Conservation (phyloP, 53 echinoderm and acorn worm genomes). For the Hippasteria phrygiana region DNA sequence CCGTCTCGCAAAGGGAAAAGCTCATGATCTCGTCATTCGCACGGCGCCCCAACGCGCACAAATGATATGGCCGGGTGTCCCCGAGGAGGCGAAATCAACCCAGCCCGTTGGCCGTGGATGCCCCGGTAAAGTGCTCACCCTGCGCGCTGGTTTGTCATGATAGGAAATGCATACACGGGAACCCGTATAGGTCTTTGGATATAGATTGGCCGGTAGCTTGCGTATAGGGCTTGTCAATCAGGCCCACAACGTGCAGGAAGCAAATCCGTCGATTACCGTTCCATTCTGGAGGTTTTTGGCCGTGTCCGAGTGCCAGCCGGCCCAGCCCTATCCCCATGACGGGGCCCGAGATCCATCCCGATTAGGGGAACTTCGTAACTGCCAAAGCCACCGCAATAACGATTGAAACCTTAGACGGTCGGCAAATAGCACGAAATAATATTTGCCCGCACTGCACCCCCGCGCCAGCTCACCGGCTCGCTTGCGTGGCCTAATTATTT, state of each 20-base stretch:
- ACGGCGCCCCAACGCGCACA: constrained; percentile 48
- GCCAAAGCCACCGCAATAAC: constrained; percentile 73
- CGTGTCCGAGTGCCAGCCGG: constrained; percentile 51
- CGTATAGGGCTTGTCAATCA: constrained; percentile 71
- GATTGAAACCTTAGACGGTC: constrained; percentile 77
- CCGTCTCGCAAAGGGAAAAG: constrained; percentile 16
- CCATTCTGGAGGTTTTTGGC: constrained; percentile 58
- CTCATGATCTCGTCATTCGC: constrained; percentile 54
- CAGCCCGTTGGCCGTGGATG: constrained; percentile 33
- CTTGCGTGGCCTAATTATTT: constrained; percentile 70
- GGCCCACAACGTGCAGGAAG: constrained; percentile 32
- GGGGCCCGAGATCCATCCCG: constrained; percentile 43
- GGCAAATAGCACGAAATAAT: constrained; percentile 89
- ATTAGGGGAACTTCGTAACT: constrained; percentile 52
- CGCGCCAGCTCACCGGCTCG: constrained; percentile 64
- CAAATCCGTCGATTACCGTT: constrained; percentile 68
- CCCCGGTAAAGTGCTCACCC: constrained; percentile 42
- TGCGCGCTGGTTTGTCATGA: constrained; percentile 16
- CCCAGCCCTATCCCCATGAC: constrained; percentile 61
- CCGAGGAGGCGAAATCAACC: constrained; percentile 35
- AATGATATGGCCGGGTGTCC: constrained; percentile 43
- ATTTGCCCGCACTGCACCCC: constrained; percentile 71
- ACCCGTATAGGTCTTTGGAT: constrained; percentile 18
- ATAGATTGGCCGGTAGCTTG: constrained; percentile 53
- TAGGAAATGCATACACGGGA: constrained; percentile 58